Evolutionary conservation across 2,797 vertebrate genomes (phyloP).

Genomic region (Labeo calbasu): DNA sequence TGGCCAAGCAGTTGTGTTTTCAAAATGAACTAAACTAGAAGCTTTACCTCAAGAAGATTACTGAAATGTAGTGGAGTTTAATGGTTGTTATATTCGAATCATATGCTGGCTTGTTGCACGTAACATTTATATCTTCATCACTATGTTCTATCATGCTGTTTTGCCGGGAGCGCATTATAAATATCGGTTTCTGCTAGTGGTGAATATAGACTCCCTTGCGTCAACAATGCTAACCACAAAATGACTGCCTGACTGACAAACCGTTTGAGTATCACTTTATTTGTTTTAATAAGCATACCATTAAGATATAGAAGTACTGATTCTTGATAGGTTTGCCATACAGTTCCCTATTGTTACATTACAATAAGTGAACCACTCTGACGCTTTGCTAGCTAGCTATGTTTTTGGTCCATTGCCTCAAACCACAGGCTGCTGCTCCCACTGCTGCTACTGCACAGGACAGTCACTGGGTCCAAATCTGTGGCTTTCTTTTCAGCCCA

Average conservation of each 20-base stretch:
- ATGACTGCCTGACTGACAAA: not conserved
- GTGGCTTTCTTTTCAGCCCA: slow-evolving; percentile 37
- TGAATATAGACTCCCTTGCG: not conserved
- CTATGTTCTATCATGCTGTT: slow-evolving; percentile 20
- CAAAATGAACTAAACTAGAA: slow-evolving; percentile 45
- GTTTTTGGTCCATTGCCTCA: not conserved
- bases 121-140: slow-evolving; percentile 16
- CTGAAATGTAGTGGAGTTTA: slow-evolving; percentile 8
- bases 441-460: slow-evolving; percentile 5
- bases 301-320: not conserved
- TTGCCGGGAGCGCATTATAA: slow-evolving; percentile 11
- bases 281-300: not conserved
- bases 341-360: not conserved
- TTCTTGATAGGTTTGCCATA: not conserved
- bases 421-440: slow-evolving; percentile 12
- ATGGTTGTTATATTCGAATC: not conserved
- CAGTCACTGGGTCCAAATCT: slow-evolving; percentile 1
- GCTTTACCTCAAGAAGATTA: slow-evolving; percentile 45
- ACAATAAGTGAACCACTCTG: not conserved
- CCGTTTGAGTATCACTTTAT: not conserved
- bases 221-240: slow-evolving; percentile 22
- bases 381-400: not conserved
- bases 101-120: not conserved
- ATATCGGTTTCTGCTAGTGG: slow-evolving; percentile 1
- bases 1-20: slow-evolving; percentile 47